These are phyloP conservation scores for Propithecus coquereli DNA, from an alignment of 2,113 vertebrate genomes.

Conservation along the genomic window DNA sequence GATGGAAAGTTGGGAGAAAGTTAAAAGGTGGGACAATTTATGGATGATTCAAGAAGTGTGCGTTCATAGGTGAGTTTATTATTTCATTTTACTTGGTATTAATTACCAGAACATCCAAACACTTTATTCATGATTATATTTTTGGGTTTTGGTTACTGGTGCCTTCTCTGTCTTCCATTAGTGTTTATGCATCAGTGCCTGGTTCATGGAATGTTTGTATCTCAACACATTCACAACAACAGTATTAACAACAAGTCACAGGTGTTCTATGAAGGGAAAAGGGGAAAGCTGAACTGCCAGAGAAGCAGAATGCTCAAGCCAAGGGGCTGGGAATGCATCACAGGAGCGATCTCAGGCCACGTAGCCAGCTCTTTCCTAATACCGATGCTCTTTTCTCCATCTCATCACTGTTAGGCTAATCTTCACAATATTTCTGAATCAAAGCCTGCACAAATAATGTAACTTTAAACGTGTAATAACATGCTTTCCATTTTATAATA, in stretches of 20 bases:
- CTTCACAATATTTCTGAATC: neutral
- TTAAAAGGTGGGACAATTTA: neutral
- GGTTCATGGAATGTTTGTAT: neutral
- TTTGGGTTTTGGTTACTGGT: neutral
- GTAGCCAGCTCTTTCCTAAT: neutral
- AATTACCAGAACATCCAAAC: neutral
- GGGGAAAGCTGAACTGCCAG: accelerated
- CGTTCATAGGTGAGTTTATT: neutral
- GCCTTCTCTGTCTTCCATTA: neutral
- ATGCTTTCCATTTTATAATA: neutral
- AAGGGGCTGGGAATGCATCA: accelerated
- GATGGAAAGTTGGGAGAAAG: neutral
- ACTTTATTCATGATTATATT: neutral
- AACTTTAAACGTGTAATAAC: neutral
- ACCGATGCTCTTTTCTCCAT: accelerated
- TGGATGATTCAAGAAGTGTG: neutral
- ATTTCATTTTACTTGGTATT: neutral
- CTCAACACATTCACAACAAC: neutral
- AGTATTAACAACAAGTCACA: neutral
- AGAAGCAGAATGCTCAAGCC: neutral
- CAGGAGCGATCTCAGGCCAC: neutral
- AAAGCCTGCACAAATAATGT: neutral
- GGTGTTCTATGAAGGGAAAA: neutral
- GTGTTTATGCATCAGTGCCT: neutral
- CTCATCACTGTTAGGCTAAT: neutral